Conservation (phyloP, 2,797 vertebrate genomes). For the Pteronotus mesoamericanus region DNA sequence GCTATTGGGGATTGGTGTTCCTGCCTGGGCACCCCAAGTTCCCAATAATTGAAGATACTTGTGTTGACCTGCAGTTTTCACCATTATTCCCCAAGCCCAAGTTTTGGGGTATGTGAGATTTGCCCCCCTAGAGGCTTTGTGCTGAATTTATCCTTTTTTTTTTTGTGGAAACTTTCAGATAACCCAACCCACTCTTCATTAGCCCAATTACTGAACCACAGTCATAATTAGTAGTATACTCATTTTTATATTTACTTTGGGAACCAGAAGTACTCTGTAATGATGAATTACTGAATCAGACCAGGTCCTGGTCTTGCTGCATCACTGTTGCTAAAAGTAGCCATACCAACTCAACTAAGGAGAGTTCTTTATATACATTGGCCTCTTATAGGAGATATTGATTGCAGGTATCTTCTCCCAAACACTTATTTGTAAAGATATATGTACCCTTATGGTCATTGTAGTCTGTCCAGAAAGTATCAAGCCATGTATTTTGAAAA, state of each 20-base stretch:
- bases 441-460: neutral
- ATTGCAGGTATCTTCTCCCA: neutral
- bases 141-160: neutral
- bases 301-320: neutral
- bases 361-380: neutral
- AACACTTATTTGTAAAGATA: neutral
- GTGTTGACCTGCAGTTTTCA: neutral
- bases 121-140: neutral
- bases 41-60: neutral
- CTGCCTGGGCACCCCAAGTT: neutral
- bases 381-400: neutral
- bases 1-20: neutral
- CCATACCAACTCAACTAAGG: neutral
- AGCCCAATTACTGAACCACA: neutral
- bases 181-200: neutral
- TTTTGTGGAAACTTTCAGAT: neutral
- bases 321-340: neutral
- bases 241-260: neutral
- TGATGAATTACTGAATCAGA: neutral
- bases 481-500: neutral
- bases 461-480: neutral
- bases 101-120: neutral
- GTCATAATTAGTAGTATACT: neutral
- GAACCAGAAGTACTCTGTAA: neutral
- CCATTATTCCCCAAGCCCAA: neutral